These are phyloP conservation scores for Oryctolagus cuniculus DNA, from an alignment of 2,113 vertebrate species.

Conservation along the genomic window mOryCun1.1 NC_091433.1:37433501-37434000, in stretches of 20 bases:
- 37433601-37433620: background rate
- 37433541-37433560: background rate
- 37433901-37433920: background rate
- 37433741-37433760: background rate
- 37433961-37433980: background rate
- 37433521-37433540: background rate
- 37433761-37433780: background rate
- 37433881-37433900: conserved; percentile 1
- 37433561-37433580: background rate
- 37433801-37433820: background rate
- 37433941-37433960: background rate
- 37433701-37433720: background rate
- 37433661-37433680: background rate
- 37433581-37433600: background rate
- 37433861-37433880: conserved; percentile 26
- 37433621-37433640: background rate
- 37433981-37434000: background rate
- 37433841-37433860: conserved; percentile 18
- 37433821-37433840: conserved; percentile 10
- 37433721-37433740: background rate
- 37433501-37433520: background rate
- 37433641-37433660: background rate
- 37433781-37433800: background rate
- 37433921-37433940: conserved; percentile 45
- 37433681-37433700: background rate